Evolutionary conservation across 2,888 invertebrate genomes (phyloP), one percentile per base, ranked within the genome.

Genomic region (Polymixis lichenea): DNA sequence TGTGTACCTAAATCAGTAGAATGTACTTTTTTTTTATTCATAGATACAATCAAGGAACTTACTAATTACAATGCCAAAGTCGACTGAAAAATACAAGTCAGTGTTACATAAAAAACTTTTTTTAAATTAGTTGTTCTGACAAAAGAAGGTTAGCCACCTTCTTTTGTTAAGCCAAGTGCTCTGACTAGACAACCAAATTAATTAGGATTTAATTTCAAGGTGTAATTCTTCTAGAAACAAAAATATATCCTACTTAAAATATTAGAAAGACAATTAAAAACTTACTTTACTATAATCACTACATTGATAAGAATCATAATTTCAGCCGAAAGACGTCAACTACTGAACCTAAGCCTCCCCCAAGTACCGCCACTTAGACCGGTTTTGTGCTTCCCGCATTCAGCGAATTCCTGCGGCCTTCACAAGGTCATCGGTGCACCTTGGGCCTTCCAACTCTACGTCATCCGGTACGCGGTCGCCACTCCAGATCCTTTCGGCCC

Each of bases 161-260:
- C 38, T 8, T 6, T 17, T 15, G 15, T 11, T 13, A 13, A 6
- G 5, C 8, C 19, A 72, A 7, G 38, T 51, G 7, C 43, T 71
- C 8, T 28, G 46, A 73, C 17, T 17, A 32, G 56, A 25, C 25
- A 17, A 58, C 22, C 0, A 38, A 73, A 49, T 74, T 25, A 58
- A 75, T 28, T 22, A 38, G 22, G 17, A 74, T 49, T 46, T 11
- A 53, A 13, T 60, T 78, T 78, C 78, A 69, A 78, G 77, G 75
- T 15, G 51, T 25, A 51, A 32, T 43, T 43, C 17, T 19, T n/a
- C 25, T 17, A 55, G 25, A 43, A 46, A 75, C 15, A 53, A 1
- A n/a, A 43, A 25, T 38, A 28, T 28, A 49, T 56, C 22, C 28
- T 51, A n/a, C 51, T 65, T 65, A 2, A 49, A 56, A 74, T 51